Conservation (phyloP, 2,888 invertebrate genomes). For the Phania funesta region DNA sequence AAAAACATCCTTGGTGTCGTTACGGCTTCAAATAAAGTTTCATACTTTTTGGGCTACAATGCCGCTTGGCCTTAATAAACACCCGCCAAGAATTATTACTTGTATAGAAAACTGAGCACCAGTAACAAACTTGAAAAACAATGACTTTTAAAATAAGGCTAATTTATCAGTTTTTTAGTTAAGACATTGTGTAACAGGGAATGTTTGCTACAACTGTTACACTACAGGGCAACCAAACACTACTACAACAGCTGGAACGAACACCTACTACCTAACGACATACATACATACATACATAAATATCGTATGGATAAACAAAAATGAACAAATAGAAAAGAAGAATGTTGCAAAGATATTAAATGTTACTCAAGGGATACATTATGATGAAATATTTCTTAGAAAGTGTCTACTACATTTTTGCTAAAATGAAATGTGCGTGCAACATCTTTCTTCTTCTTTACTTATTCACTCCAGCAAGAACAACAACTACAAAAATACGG, state of each 20-base stretch:
- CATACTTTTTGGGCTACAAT: conserved; percentile 1
- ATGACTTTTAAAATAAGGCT: conserved; percentile 76
- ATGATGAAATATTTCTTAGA: conserved; percentile 81
- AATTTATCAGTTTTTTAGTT: conserved; percentile 75
- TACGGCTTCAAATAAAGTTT: conserved; percentile 52
- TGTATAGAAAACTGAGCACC: conserved; percentile 28
- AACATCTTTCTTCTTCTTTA: conserved; percentile 62
- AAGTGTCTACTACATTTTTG: conserved; percentile 77
- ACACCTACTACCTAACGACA: conserved; percentile 52
- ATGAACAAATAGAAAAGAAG: conserved; percentile 47
- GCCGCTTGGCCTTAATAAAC: conserved; percentile 50
- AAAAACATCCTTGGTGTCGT: not conserved
- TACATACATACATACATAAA: conserved; percentile 52
- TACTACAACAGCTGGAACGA: conserved; percentile 23
- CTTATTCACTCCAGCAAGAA: conserved; percentile 40
- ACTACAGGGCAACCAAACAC: conserved; percentile 18
- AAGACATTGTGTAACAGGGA: conserved; percentile 1
- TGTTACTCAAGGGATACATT: conserved; percentile 81
- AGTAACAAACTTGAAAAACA: conserved; percentile 67
- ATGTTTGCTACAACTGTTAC: conserved; percentile 48
- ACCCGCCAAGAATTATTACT: conserved; percentile 61
- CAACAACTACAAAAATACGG: conserved; percentile 35
- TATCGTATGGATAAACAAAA: conserved; percentile 72
- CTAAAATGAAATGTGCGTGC: conserved; percentile 70
- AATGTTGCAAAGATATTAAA: conserved; percentile 75